Evolutionary conservation across 2,888 invertebrate genomes (phyloP).

Genomic region (Ectropis crepuscularia): DNA sequence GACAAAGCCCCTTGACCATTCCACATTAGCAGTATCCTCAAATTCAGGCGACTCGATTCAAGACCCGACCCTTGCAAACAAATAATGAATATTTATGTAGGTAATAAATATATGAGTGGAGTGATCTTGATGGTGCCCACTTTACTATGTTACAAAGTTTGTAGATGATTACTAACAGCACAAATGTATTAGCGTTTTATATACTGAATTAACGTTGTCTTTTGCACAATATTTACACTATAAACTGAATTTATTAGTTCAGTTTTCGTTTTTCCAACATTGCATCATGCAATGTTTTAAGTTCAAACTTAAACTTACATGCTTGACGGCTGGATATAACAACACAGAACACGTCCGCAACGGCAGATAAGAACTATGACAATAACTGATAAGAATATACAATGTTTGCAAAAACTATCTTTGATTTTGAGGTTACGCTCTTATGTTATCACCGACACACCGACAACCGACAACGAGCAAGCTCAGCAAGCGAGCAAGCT

Average conservation of each 20-base stretch:
- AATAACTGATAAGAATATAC: conserved; percentile 1
- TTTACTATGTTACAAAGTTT: too few relatives aligned
- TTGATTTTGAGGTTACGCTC: conserved; percentile 16
- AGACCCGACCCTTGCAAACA: too few relatives aligned
- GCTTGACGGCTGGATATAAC: neutral
- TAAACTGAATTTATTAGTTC: neutral
- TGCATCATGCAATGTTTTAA: conserved; percentile 13
- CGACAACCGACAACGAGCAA: neutral
- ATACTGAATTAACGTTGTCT: too few relatives aligned
- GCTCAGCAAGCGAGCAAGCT: too few relatives aligned
- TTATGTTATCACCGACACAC: neutral
- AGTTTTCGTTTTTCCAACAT: neutral
- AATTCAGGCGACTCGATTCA: too few relatives aligned
- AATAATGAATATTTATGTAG: too few relatives aligned
- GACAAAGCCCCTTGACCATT: too few relatives aligned
- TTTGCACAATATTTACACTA: conserved; percentile 1
- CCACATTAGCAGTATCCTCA: too few relatives aligned
- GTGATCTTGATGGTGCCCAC: too few relatives aligned
- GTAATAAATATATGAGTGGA: too few relatives aligned
- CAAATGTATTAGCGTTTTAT: too few relatives aligned
- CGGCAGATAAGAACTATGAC: conserved; percentile 14
- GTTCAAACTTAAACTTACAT: conserved; percentile 9
- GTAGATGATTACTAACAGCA: too few relatives aligned
- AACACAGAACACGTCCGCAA: conserved; percentile 11
- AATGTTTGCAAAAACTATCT: conserved; percentile 1